Base-by-base conservation (phyloP, 2,888 invertebrate species). In the Augochlorella aurata region DNA sequence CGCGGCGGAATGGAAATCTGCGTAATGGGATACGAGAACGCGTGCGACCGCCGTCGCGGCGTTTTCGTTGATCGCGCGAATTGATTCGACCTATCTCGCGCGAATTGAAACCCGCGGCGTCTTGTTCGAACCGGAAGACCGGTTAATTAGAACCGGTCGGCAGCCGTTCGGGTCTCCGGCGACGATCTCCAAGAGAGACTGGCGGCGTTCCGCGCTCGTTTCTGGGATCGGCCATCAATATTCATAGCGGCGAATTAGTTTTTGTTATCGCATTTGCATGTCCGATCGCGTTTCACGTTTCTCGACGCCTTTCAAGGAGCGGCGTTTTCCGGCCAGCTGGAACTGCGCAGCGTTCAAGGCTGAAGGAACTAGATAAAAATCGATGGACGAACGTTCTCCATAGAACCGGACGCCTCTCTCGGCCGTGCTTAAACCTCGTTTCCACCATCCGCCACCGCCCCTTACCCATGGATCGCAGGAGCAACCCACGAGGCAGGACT, bases 261-360 rank as follows among this genome's bases (percentile, higher is more conserved):
- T 52, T 82, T 61, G 44, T 45, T 61, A 58, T 66, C 21, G 1
- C n/a, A 73, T 80, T 69, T 80, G 68, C 80, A 82, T 75, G 45
- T 9, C 3, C 47, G 45, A 66, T 52, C n/a, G 69, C 58, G 18
- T 77, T 77, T n/a, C 38, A 16, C 61, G 24, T 10, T 45, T 29
- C 29, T 16, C 63, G 24, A 14, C 61, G 29, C 29, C 29, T 9
- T 61, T 61, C 29, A 14, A 24, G 24, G 58, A 58, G 58, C 58
- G 58, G 5, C 21, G 58, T 24, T 58, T 58, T 58, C 29, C 38
- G 61, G 16, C 29, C 3, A 18, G 61, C 24, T 63, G 61, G 61
- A 29, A 9, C 61, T 14, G 16, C 61, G 18, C 29, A 29, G 61
- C 8, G 24, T 29, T 16, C 58, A 16, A 61, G 58, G 58, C 24